phyloP scores from a whole-genome alignment of 2,113 vertebrate genomes.

The Phocoena sinus region DNA sequence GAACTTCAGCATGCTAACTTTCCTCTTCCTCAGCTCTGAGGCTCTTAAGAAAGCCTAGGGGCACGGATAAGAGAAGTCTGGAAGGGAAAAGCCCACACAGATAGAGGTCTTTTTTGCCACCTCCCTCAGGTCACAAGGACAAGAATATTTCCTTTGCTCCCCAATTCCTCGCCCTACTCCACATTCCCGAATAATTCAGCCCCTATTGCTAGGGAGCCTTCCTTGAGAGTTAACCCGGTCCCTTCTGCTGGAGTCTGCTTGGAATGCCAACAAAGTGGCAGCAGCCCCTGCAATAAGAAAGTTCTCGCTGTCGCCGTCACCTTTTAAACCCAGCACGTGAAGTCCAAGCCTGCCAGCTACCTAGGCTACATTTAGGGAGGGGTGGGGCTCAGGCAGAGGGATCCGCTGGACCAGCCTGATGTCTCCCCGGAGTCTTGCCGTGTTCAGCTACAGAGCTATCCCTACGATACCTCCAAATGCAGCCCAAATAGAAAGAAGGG shows the following conservation, averaged over 20 bases:
- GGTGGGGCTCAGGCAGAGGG: not conserved
- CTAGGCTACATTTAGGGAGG: not conserved
- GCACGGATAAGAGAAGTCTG: not conserved
- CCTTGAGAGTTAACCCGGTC: not conserved
- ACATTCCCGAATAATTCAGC: not conserved
- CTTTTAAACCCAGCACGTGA: not conserved
- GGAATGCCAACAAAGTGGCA: conserved; percentile 14
- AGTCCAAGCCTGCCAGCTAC: not conserved
- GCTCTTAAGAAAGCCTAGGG: not conserved
- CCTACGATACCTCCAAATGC: not conserved
- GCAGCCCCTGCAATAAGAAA: conserved; percentile 31
- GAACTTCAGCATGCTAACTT: conserved; percentile 11
- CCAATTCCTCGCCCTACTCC: not conserved
- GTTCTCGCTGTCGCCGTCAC: conserved; percentile 20
- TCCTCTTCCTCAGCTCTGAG: not conserved
- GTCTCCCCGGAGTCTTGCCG: not conserved
- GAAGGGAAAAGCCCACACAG: not conserved
- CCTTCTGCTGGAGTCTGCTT: not conserved
- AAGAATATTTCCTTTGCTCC: not conserved
- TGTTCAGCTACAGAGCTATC: not conserved
- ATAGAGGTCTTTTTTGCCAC: not conserved
- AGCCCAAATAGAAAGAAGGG: conserved; percentile 16
- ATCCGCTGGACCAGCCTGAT: not conserved
- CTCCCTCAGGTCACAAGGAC: conserved; percentile 18
- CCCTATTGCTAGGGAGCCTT: not conserved